Evolutionary conservation across 2,888 invertebrate species (phyloP), one percentile per base, ranked within the genome.

Genomic region (Micoletzkya japonica): DNA sequence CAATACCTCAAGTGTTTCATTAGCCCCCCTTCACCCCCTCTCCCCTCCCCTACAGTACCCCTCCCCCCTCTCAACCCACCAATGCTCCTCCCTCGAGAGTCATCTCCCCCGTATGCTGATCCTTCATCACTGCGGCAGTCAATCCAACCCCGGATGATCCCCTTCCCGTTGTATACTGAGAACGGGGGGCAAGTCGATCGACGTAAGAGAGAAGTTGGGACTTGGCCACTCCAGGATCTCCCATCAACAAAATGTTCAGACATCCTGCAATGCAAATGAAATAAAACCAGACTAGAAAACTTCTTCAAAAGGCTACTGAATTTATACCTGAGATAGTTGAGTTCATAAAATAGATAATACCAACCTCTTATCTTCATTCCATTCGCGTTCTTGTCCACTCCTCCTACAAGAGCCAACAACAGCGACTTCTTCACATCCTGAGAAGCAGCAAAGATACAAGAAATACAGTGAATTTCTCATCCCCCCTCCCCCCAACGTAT

Each of bases 211-310:
- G 89, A 72, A 99, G 88, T 88, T 99, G 98, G 0, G 95, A 95
- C 88, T 99, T 99, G 70, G 98, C 98, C 70, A 99, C 98, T 82
- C 98, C 98, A 32, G 98, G 98, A 89, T 99, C 98, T 54, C 98
- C 98, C 97, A 99, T 98, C 82, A 99, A 88, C 84, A 97, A 95
- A 77, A 99, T 93, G 87, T 99, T 98, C 77, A 99, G 95, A 76
- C 87, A 88, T 44, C 89, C 88, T 87, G 72, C 52, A 26, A 4
- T 32, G 50, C n/a, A 49, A 14, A 10, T 44, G 10, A 10, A 44
- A 44, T 24, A 20, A 10, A 26, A 56, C 24, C n/a, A 26, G 24
- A 20, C n/a, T 20, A 56, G 10, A 7, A 56, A 26, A 17, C 56
- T 20, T 56, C 7, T 17, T 24, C 1, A 63, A 30, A 34, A 44